Evolutionary conservation across 2,113 vertebrate species (phyloP), one percentile per base, ranked within the genome.

Genomic region (Rhinichthys klamathensis): DNA sequence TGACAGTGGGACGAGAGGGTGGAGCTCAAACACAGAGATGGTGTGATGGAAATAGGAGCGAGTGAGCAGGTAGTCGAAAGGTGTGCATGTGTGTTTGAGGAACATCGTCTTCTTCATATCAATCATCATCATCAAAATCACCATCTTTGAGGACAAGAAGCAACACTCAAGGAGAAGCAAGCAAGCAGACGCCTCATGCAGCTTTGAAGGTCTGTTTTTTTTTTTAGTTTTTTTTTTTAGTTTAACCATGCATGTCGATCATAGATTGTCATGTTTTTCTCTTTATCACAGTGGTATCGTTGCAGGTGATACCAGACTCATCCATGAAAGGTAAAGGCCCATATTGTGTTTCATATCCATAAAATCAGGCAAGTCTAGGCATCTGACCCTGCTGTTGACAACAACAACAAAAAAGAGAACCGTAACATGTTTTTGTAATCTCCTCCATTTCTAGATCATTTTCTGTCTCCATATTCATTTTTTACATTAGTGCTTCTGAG

Each of bases 21-120:
- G 83, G 83, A 84, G 83, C 81, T 83, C 30, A 72, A n/a, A 69
- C 23, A 72, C 21, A 72, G 70, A 25, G 70, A 73, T 73, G 70
- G 38, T 44, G 23, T 73, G 70, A 72, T 25, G 27, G 67, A 44
- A 3, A 3, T 0, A 51, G 21, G 25, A 30, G 30, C 30, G 30
- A 30, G 44, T 56, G 60, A 41, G 67, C 69, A 76, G 58, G 46
- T 78, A 49, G 58, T 35, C 23, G 15, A 44, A 25, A 35, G 27
- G 30, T 72, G 65, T 30, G 72, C 81, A 73, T 7, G 21, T 46
- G 72, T 25, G 16, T n/a, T 25, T 60, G 38, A n/a, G n/a, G 27
- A 51, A 38, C 41, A 61, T 23, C 27, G 7, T 41, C 56, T 23
- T 9, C 25, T 16, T 6, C 23, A 12, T 6, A n/a, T 80, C 58